A percentile compares a stretch with the other conserved stretches of the same genome.
phyloP scores from a whole-genome alignment of 2,113 vertebrate species.

The Tympanuchus pallidicinctus region DNA sequence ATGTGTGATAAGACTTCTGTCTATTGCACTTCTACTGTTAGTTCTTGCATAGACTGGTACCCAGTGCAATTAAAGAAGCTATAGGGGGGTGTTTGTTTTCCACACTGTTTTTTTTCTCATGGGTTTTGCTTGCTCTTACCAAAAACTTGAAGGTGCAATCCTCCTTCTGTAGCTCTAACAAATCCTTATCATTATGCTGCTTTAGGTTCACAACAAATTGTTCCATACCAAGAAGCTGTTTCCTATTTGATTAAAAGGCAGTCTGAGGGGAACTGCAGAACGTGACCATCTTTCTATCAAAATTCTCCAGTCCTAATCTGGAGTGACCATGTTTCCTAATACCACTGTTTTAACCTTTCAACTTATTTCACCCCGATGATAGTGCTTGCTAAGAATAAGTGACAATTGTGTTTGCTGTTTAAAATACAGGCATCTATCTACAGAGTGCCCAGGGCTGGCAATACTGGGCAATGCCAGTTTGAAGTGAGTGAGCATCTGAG shows the following conservation, averaged over 20 bases:
- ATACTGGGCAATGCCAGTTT: background rate
- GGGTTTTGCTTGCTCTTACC: slow-evolving; percentile 1
- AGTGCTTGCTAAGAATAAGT: slow-evolving; percentile 27
- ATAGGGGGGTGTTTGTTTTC: background rate
- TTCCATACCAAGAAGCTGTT: background rate
- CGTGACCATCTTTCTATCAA: background rate
- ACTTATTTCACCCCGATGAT: slow-evolving; percentile 3
- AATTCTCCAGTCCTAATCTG: background rate
- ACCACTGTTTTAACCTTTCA: slow-evolving; percentile 25
- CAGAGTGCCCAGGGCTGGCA: background rate
- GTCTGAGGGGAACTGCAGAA: background rate
- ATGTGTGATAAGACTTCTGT: slow-evolving; percentile 53
- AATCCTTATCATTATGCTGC: background rate
- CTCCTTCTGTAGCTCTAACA: background rate
- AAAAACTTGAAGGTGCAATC: background rate
- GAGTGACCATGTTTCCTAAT: background rate
- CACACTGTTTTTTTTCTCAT: background rate
- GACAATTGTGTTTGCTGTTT: background rate
- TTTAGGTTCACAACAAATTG: background rate
- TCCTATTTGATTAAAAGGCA: background rate
- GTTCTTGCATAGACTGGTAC: background rate
- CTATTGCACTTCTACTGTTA: background rate
- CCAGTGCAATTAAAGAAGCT: background rate
- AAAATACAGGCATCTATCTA: background rate
- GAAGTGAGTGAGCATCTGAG: background rate